A percentile compares a stretch with the other conserved stretches of the same genome.
Evolutionary conservation across 2,113 vertebrate species (phyloP).

Genomic region (Pelmatolapia mariae): DNA sequence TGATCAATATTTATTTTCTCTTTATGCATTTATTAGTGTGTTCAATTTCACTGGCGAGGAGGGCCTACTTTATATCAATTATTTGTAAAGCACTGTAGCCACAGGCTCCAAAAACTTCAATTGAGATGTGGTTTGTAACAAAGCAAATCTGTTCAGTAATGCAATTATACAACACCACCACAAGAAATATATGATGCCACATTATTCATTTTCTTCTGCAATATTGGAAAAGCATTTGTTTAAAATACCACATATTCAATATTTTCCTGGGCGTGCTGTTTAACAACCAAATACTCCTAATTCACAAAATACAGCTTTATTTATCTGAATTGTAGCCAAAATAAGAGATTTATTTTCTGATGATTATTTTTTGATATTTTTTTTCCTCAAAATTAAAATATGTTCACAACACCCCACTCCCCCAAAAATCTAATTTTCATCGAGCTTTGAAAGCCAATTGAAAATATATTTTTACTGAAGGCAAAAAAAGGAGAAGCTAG

Average conservation of each 20-base stretch:
- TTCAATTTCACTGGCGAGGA: conserved; percentile 44
- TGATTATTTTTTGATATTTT: not conserved
- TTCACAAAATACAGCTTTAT: conserved; percentile 18
- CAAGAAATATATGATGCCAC: conserved; percentile 35
- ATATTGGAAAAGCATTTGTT: conserved; percentile 57
- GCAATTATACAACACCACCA: conserved; percentile 40
- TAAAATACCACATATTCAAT: conserved; percentile 36
- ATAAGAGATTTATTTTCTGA: not conserved
- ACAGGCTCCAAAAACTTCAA: conserved; percentile 49
- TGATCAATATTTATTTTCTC: conserved; percentile 62
- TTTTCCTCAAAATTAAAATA: not conserved
- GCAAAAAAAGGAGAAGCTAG: conserved; percentile 11
- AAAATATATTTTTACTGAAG: conserved; percentile 7
- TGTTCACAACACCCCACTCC: not conserved
- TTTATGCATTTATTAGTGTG: conserved; percentile 55
- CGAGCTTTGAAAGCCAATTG: not conserved
- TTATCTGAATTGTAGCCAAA: not conserved
- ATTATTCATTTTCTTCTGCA: conserved; percentile 49
- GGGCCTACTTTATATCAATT: conserved; percentile 54
- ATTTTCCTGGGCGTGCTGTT: conserved; percentile 21
- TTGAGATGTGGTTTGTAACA: conserved; percentile 51
- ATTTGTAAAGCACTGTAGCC: conserved; percentile 39
- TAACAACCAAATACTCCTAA: conserved; percentile 3
- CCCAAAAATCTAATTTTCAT: not conserved
- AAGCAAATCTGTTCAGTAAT: conserved; percentile 48